phyloP scores from a whole-genome alignment of 2,113 vertebrate genomes.

The Willisornis vidua region DNA sequence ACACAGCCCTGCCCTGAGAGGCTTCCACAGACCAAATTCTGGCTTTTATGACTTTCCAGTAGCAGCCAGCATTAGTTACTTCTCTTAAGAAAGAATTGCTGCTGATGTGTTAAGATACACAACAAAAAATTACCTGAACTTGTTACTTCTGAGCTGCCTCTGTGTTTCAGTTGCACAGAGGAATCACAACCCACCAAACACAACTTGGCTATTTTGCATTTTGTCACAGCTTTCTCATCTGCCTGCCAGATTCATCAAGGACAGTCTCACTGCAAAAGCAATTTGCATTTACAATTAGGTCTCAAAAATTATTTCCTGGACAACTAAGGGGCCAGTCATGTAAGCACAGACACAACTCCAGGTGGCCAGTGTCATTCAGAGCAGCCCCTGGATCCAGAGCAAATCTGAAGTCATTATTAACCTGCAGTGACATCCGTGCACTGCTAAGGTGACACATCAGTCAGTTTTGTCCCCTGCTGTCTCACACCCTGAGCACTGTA shows the following conservation, averaged over 20 bases:
- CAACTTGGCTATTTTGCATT: background rate
- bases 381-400: background rate
- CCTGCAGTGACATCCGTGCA: background rate
- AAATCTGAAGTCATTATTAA: background rate
- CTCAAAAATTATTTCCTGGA: background rate
- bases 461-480: background rate
- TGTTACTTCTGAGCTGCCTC: background rate
- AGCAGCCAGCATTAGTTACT: background rate
- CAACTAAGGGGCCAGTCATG: background rate
- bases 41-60: background rate
- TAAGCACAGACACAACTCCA: background rate
- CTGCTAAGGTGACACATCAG: background rate
- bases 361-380: background rate
- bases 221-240: background rate
- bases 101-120: background rate
- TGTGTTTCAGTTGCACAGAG: background rate
- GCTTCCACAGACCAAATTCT: background rate
- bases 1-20: background rate
- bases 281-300: background rate
- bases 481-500: background rate
- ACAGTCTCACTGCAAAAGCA: background rate
- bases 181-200: background rate
- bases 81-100: background rate
- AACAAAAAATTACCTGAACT: background rate
- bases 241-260: background rate